These are phyloP conservation scores for Chloropsis cyanopogon DNA, from an alignment of 2,113 vertebrate genomes.

Conservation along the genomic window DNA sequence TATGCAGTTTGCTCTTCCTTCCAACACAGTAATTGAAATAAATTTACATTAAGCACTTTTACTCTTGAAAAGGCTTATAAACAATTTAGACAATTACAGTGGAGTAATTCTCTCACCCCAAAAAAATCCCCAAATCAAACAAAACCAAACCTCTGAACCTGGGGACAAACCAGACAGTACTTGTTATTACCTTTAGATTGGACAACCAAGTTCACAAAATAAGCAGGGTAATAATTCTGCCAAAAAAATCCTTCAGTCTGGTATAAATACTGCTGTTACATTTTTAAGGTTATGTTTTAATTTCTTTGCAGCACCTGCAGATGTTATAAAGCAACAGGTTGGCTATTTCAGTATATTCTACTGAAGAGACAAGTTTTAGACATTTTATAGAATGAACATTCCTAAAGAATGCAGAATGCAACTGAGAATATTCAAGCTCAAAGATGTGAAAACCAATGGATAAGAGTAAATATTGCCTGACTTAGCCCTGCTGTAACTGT, in stretches of 20 bases:
- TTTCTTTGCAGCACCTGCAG: not conserved
- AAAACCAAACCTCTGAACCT: not conserved
- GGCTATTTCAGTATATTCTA: no score
- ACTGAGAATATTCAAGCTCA: no score
- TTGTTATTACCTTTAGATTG: slow-evolving; percentile 80
- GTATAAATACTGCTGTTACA: slow-evolving; percentile 54
- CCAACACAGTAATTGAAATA: not conserved
- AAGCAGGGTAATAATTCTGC: slow-evolving; percentile 79
- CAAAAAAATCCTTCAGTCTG: slow-evolving; percentile 78
- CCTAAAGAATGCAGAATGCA: no score
- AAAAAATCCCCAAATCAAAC: not conserved
- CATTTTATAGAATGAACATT: no score
- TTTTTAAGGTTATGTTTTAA: not conserved
- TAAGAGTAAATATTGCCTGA: no score
- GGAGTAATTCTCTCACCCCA: not conserved
- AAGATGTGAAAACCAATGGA: no score
- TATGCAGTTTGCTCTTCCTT: not conserved
- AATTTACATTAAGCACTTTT: not conserved
- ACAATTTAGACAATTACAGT: not conserved
- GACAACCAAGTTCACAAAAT: slow-evolving; percentile 84
- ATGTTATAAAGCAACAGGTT: not conserved
- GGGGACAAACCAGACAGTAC: not conserved
- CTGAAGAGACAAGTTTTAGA: no score
- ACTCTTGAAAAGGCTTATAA: not conserved
- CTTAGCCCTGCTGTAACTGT: no score